Percentiles rank a stretch among this genome's conserved stretches.
phyloP scores from a whole-genome alignment of 1,140 invertebrate genomes.

The Vanessa atalanta region DNA sequence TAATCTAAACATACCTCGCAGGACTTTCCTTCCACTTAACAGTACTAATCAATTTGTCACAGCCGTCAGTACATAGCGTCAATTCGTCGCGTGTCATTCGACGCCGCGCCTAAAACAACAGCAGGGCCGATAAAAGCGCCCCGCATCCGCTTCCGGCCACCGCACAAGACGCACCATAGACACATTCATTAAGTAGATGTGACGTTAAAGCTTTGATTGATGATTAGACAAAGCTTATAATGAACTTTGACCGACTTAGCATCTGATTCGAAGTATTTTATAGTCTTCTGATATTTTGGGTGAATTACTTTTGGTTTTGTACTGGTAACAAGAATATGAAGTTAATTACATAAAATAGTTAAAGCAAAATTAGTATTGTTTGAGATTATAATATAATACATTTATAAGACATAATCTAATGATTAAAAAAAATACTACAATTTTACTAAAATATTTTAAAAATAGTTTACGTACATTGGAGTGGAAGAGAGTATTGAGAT shows the following conservation, averaged over 20 bases:
- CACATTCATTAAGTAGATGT: slow-evolving; percentile 23
- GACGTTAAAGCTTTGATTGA: slow-evolving; percentile 10
- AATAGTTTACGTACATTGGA: too few species aligned
- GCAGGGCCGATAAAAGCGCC: slow-evolving; percentile 50
- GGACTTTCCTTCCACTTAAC: slow-evolving; percentile 12
- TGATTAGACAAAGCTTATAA: neutral
- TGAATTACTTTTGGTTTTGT: neutral
- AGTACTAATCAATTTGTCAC: slow-evolving; percentile 45
- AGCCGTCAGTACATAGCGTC: slow-evolving; percentile 36
- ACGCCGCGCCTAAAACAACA: slow-evolving; percentile 47
- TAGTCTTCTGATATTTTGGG: neutral
- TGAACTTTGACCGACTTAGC: slow-evolving; percentile 6
- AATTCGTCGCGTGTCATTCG: slow-evolving; percentile 42
- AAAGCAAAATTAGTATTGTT: neutral
- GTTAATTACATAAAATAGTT: neutral
- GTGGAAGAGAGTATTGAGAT: too few species aligned
- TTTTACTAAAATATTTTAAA: too few species aligned
- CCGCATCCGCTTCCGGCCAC: slow-evolving; percentile 60
- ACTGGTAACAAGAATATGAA: too few species aligned
- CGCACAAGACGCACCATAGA: slow-evolving; percentile 50
- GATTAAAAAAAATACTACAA: too few species aligned
- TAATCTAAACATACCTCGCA: neutral
- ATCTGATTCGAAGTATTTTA: neutral
- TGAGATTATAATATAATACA: neutral
- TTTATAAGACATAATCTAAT: too few species aligned